These are phyloP conservation scores for Epirrita christyi DNA, from an alignment of 2,888 invertebrate species.

Conservation along the genomic window DNA sequence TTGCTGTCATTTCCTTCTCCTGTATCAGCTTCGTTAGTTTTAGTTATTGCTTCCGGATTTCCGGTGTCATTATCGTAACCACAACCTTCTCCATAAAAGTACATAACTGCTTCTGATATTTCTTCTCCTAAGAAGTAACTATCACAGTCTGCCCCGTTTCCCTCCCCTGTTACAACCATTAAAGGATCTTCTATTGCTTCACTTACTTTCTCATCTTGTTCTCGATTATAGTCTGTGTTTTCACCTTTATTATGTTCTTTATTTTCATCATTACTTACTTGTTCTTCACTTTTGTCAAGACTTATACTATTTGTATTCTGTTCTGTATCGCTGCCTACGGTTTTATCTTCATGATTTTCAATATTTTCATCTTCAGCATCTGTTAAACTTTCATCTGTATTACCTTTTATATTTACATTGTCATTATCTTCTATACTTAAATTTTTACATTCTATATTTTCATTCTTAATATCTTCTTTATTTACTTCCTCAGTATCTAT, in stretches of 20 bases:
- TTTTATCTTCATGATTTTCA: constrained; percentile 15
- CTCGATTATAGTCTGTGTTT: constrained; percentile 17
- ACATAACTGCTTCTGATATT: constrained; percentile 89
- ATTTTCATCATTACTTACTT: constrained; percentile 7
- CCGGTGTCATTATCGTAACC: constrained; percentile 91
- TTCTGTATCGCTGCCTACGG: constrained; percentile 8
- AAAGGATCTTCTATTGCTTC: constrained; percentile 90
- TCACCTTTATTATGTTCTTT: constrained; percentile 25
- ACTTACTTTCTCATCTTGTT: constrained; percentile 65
- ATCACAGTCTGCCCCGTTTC: constrained; percentile 87
- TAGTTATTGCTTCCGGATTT: constrained; percentile 80
- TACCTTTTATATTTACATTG: constrained; percentile 36
- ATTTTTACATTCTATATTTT: constrained; percentile 34
- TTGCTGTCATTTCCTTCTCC: constrained; percentile 65
- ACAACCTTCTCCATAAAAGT: constrained; percentile 88
- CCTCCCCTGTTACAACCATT: constrained; percentile 88
- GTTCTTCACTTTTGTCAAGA: constrained; percentile 6
- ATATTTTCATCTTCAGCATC: constrained; percentile 18
- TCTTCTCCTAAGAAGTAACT: constrained; percentile 86
- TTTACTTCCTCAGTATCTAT: constrained; percentile 27
- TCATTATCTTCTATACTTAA: constrained; percentile 48
- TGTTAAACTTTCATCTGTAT: constrained; percentile 4
- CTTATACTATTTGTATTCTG: constrained; percentile 11
- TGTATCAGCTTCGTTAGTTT: constrained; percentile 55
- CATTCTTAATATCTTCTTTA: constrained; percentile 54